Evolutionary conservation across 2,797 vertebrate genomes (phyloP).

Genomic region (Podargus strigoides): DNA sequence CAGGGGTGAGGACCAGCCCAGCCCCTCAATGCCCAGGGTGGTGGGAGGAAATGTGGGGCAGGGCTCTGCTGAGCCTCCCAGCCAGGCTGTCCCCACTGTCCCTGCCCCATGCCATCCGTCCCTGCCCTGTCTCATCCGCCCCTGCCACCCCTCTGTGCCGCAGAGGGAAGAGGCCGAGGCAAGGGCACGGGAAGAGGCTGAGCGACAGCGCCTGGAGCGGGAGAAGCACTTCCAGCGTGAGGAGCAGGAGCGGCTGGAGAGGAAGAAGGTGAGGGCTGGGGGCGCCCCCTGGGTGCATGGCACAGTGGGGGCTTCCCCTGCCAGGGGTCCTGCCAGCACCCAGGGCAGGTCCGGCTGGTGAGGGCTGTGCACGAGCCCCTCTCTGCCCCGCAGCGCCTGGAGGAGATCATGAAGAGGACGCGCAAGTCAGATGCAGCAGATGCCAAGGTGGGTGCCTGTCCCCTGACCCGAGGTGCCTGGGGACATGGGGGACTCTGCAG

Average conservation of each 20-base stretch:
- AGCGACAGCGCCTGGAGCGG: slow-evolving; percentile 90
- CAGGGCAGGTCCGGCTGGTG: fast-evolving
- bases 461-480: fast-evolving
- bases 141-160: background rate
- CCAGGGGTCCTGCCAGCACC: background rate
- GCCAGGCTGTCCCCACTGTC: background rate
- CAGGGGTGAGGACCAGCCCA: background rate
- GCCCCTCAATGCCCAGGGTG: background rate
- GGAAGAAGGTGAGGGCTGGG: slow-evolving; percentile 81
- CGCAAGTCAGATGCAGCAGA: slow-evolving; percentile 88
- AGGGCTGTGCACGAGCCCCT: background rate
- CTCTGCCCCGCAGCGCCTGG: slow-evolving; percentile 82
- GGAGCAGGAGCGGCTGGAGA: slow-evolving; percentile 93
- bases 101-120: background rate
- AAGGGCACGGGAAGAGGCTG: slow-evolving; percentile 86
- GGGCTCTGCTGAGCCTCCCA: background rate
- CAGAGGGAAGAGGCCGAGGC: slow-evolving; percentile 94
- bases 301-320: background rate
- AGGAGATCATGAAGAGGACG: slow-evolving; percentile 98
- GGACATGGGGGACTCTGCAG: background rate
- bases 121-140: fast-evolving
- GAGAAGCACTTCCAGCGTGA: slow-evolving; percentile 97
- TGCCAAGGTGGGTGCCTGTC: slow-evolving; percentile 78
- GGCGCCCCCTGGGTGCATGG: fast-evolving
- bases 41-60: background rate